Base-by-base conservation (phyloP, 2,888 invertebrate species). In the Tetropium fuscum region DNA sequence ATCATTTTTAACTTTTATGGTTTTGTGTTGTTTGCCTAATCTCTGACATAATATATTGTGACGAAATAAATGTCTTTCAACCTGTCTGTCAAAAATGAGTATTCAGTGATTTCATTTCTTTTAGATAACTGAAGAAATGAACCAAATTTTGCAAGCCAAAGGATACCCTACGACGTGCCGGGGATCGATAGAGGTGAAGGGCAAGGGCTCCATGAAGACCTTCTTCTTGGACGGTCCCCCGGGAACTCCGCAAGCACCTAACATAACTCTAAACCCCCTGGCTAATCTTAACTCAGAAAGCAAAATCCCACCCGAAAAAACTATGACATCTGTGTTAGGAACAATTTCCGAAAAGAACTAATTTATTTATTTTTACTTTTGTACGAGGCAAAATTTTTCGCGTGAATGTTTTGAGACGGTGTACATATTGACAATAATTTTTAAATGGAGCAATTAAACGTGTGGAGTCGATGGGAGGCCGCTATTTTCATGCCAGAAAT, bases 131-230 rank as follows among this genome's bases (percentile, higher is more conserved):
- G 89, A 94, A 77, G 96, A 97, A 82, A 90, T 94, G 61, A 90
- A 90, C 78, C 91, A 93, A 74, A 91, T 97, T 70, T 84, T 97
- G 40, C 82, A 87, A 67, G 81, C 85, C 10, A 90, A 90, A 58
- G 94, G 95, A 32, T 97, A 92, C 82, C 87, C 88, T 30, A 84
- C 96, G 34, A 89, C 88, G 19, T 95, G 95, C 80, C 88, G 97
- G 2, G 97, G 97, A 11, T 88, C 88, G 61, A 90, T 97, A 49
- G 90, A 93, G 74, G 96, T 97, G 8, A 97, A 97, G 82, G 97
- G 97, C 54, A 97, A 97, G 81, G 97, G 96, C 13, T 91, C 93
- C 68, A 97, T 97, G 96, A 87, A 94, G 64, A 97, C 96, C 0
- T 96, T 91, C 82, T 94, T 95, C 80, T 84, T 94, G 48, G 81